Evolutionary conservation across 2,888 invertebrate genomes (phyloP).

Genomic region (Blomia tropicalis): DNA sequence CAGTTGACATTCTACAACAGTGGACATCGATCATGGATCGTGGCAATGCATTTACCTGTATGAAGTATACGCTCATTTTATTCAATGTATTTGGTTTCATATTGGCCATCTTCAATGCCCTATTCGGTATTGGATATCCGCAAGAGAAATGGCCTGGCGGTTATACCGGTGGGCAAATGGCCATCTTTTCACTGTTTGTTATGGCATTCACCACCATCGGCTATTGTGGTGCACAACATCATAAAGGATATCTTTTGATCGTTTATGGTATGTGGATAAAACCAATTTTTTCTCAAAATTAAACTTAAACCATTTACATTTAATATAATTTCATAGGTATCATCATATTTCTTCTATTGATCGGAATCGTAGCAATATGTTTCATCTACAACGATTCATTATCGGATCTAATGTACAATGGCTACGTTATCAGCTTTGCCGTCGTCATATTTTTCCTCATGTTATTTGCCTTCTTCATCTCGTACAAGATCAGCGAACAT

Average conservation of each 20-base stretch:
- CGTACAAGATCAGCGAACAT: slow-evolving; percentile 18
- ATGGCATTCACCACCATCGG: slow-evolving; percentile 26
- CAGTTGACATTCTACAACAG: background rate
- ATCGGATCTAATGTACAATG: slow-evolving; percentile 19
- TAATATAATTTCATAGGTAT: slow-evolving; percentile 6
- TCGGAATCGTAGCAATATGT: slow-evolving; percentile 24
- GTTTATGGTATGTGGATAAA: slow-evolving; percentile 19
- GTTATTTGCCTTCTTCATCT: slow-evolving; percentile 20
- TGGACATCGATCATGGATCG: slow-evolving; percentile 17
- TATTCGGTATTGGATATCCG: slow-evolving; percentile 27
- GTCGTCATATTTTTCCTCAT: slow-evolving; percentile 20
- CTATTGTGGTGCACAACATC: slow-evolving; percentile 27
- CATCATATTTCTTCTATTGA: slow-evolving; percentile 23
- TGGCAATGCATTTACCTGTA: slow-evolving; percentile 22
- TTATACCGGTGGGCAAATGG: slow-evolving; percentile 25
- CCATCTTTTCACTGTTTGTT: slow-evolving; percentile 25
- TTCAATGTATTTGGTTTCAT: slow-evolving; percentile 27
- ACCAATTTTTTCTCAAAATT: too few relatives aligned
- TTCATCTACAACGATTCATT: slow-evolving; percentile 24
- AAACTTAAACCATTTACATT: too few relatives aligned
- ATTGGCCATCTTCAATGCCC: slow-evolving; percentile 25
- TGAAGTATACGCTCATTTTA: slow-evolving; percentile 25
- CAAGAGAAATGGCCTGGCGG: slow-evolving; percentile 24
- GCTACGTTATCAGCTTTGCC: slow-evolving; percentile 19
- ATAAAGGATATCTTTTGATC: slow-evolving; percentile 24